These are phyloP conservation scores for Eclectus roratus DNA, from an alignment of 2,113 vertebrate genomes.

Conservation along the genomic window DNA sequence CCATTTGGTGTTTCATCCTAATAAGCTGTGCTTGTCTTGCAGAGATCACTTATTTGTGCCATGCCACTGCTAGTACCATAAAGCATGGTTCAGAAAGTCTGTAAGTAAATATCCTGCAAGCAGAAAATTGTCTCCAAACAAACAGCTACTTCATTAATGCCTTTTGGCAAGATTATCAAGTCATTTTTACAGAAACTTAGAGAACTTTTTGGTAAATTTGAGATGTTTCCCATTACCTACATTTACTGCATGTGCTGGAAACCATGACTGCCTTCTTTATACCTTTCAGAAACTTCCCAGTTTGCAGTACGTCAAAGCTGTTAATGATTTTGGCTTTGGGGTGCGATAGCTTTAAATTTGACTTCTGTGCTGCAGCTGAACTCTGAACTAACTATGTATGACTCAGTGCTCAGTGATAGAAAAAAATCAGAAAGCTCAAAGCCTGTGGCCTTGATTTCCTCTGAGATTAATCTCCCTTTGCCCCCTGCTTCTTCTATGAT, in stretches of 20 bases:
- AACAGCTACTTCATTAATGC: not conserved
- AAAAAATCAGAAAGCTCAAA: not conserved
- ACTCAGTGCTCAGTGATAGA: constrained; percentile 11
- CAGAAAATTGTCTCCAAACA: not conserved
- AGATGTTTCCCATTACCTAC: not conserved
- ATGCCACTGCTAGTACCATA: not conserved
- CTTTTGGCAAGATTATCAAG: not conserved
- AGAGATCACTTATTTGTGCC: not conserved
- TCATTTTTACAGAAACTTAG: not conserved
- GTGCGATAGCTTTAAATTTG: constrained; percentile 8
- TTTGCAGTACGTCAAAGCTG: not conserved
- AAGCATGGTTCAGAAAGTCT: not conserved
- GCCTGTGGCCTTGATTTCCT: constrained; percentile 2
- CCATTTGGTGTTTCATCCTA: not conserved
- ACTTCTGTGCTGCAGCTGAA: not conserved
- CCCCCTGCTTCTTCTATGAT: not conserved
- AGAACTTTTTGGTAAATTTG: not conserved
- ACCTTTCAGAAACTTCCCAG: not conserved
- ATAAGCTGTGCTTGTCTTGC: not conserved
- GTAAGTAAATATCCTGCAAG: not conserved
- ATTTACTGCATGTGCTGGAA: not conserved
- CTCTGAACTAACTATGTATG: constrained; percentile 40
- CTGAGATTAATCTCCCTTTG: not conserved
- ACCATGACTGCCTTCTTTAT: not conserved
- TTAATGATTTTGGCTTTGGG: not conserved